These are phyloP conservation scores for Hucho hucho DNA, from an alignment of 2,113 vertebrate species.

Conservation along the genomic window DNA sequence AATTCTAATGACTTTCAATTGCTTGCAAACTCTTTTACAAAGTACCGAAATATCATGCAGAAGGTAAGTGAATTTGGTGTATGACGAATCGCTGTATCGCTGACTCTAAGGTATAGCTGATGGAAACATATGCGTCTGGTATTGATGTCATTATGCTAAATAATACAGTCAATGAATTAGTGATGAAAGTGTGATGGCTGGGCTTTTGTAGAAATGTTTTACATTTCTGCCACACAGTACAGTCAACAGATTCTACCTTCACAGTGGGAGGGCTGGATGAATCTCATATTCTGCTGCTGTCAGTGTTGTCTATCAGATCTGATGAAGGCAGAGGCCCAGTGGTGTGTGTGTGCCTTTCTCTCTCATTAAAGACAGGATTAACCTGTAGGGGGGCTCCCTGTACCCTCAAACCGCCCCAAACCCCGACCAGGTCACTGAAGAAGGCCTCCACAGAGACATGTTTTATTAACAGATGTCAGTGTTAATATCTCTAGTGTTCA, in stretches of 20 bases:
- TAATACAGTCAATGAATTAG: no score
- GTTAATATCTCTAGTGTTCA: conserved; percentile 60
- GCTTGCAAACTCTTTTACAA: conserved; percentile 22
- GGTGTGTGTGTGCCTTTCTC: conserved; percentile 2
- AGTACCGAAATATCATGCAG: conserved; percentile 24
- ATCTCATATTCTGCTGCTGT: not conserved
- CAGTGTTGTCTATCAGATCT: not conserved
- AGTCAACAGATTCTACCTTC: not conserved
- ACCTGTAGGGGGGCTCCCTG: conserved; percentile 37
- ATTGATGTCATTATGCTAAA: not conserved
- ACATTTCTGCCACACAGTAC: not conserved
- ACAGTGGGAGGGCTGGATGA: not conserved
- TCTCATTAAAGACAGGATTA: conserved; percentile 51
- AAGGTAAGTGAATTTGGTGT: not conserved
- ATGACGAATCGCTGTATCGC: not conserved
- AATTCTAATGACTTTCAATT: conserved; percentile 41
- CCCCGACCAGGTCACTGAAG: conserved; percentile 26
- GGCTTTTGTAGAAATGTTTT: no score
- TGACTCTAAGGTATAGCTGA: not conserved
- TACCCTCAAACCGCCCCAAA: conserved; percentile 17
- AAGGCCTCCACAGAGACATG: conserved; percentile 53
- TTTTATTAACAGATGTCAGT: conserved; percentile 56
- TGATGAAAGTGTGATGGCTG: no score
- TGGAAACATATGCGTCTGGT: not conserved
- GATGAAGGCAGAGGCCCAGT: not conserved